These are phyloP conservation scores for Castor canadensis DNA, from an alignment of 2,113 vertebrate species.

Conservation along the genomic window DNA sequence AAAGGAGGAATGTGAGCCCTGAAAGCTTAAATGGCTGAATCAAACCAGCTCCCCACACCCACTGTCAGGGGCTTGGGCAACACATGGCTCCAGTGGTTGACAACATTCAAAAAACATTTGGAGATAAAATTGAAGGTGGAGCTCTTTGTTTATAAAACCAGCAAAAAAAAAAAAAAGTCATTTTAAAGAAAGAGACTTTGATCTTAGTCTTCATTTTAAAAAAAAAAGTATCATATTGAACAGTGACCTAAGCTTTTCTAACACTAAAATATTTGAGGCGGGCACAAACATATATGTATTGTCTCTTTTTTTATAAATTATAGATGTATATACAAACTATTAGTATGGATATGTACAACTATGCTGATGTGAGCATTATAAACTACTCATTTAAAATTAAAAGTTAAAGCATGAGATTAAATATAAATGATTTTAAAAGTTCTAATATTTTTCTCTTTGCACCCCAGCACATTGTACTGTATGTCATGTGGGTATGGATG, in stretches of 20 bases:
- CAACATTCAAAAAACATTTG: neutral
- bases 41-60: neutral
- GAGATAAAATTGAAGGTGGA: neutral
- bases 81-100: neutral
- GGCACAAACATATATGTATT: slow-evolving; percentile 5
- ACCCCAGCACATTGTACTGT: neutral
- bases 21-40: neutral
- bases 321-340: slow-evolving; percentile 5
- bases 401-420: slow-evolving; percentile 56
- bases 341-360: neutral
- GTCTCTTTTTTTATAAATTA: slow-evolving; percentile 49
- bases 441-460: neutral
- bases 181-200: neutral
- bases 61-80: neutral
- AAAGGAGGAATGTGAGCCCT: neutral
- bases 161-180: neutral
- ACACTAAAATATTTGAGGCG: slow-evolving; percentile 24
- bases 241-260: neutral
- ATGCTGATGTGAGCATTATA: slow-evolving; percentile 49
- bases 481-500: too few species aligned
- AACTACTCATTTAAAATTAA: slow-evolving; percentile 47
- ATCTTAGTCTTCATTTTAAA: neutral
- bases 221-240: neutral
- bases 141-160: neutral
- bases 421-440: slow-evolving; percentile 42